phyloP scores from a whole-genome alignment of 2,888 invertebrate species.

The Caradrina kadenii region DNA sequence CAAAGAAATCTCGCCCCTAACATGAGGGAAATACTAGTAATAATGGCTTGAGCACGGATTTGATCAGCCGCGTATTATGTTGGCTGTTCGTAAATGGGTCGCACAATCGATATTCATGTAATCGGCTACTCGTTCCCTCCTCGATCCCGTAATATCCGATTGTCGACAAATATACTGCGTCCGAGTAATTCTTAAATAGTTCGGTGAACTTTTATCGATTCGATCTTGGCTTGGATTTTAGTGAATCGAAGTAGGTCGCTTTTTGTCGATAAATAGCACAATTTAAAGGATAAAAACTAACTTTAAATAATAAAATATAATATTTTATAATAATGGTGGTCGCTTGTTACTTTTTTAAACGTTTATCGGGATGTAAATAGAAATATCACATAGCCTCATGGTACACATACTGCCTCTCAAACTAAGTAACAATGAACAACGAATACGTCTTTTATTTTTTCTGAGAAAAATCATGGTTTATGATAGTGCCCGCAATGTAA shows the following conservation, averaged over 20 bases:
- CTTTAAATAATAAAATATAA: too few relatives aligned
- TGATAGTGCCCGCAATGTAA: too few relatives aligned
- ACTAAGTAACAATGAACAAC: too few relatives aligned
- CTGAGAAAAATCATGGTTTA: too few relatives aligned
- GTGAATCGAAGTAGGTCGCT: not conserved
- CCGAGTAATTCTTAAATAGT: constrained; percentile 47
- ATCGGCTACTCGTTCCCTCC: constrained; percentile 67
- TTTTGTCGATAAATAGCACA: too few relatives aligned
- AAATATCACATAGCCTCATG: too few relatives aligned
- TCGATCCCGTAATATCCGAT: constrained; percentile 64
- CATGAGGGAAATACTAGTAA: constrained; percentile 22
- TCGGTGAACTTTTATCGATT: constrained; percentile 29
- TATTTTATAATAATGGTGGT: too few relatives aligned
- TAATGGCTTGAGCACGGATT: constrained; percentile 49
- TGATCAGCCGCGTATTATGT: constrained; percentile 66
- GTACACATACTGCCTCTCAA: too few relatives aligned
- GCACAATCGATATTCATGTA: constrained; percentile 70
- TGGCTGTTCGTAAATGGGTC: constrained; percentile 71
- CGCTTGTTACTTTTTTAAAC: too few relatives aligned
- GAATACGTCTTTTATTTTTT: too few relatives aligned
- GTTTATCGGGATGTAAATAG: too few relatives aligned
- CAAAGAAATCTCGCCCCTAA: constrained; percentile 47
- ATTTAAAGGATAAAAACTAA: too few relatives aligned
- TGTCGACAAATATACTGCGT: constrained; percentile 59
- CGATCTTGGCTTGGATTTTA: constrained; percentile 10